Conservation (phyloP, 2,113 vertebrate genomes). For the Semnopithecus entellus region DNA sequence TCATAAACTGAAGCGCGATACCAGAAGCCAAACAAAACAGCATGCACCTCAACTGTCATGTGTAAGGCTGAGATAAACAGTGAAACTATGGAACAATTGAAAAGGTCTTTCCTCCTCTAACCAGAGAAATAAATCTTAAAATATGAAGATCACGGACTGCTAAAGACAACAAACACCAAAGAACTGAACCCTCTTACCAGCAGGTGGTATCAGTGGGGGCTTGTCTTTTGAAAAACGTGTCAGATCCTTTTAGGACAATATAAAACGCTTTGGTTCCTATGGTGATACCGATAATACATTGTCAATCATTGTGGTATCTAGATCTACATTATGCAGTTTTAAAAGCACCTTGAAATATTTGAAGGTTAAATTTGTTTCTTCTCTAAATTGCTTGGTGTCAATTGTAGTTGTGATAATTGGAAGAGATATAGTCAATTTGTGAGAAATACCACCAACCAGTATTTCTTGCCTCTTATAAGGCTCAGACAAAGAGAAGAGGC, state of each 20-base stretch:
- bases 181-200: constrained; percentile 7
- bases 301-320: neutral
- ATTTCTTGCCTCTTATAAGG: constrained; percentile 16
- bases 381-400: constrained; percentile 12
- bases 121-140: constrained; percentile 49
- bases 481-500: neutral
- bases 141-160: neutral
- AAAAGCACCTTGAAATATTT: constrained; percentile 35
- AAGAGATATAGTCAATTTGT: neutral
- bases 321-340: neutral
- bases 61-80: neutral
- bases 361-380: constrained; percentile 49
- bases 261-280: constrained; percentile 44
- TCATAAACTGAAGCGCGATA: neutral
- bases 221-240: constrained; percentile 34
- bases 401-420: neutral
- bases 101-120: neutral
- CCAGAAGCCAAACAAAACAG: neutral
- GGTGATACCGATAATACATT: constrained; percentile 20
- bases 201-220: neutral
- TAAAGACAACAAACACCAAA: neutral
- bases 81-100: neutral
- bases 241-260: neutral
- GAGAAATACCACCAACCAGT: constrained; percentile 23
- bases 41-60: constrained; percentile 27